Evolutionary conservation across 2,888 invertebrate genomes (phyloP), one percentile per base, ranked within the genome.

Genomic region (Andrena flavipes): DNA sequence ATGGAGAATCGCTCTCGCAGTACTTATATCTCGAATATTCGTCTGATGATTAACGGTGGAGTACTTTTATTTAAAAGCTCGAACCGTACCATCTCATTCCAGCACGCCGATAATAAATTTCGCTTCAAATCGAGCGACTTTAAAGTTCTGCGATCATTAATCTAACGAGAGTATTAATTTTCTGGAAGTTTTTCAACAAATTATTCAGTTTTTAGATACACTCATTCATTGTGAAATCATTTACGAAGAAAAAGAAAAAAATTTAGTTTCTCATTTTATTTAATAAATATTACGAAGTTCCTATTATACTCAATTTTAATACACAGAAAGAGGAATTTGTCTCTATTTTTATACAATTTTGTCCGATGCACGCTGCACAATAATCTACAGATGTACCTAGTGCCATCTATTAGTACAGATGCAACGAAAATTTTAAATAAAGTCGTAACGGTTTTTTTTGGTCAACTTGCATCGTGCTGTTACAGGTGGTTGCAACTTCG

Each of bases 401-500:
- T 71, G 77, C 62, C 73, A 80, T 80, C 68, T 79, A 59, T 26
- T 33, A 68, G n/a, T 2, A 10, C n/a, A 20, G 35, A 59, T 23
- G 29, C 49, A 68, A 69, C 29, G 29, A 73, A 79, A 63, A 49
- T 72, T 60, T 29, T 68, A 73, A 69, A 77, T 74, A 71, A 76
- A 67, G 8, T 76, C 8, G 16, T 68, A 73, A 68, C 79, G 56
- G 49, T 30, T 72, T 48, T 48, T 30, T 26, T 51, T 42, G 23
- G 20, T 20, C 35, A 73, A 54, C 2, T n/a, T 48, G 33, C 13
- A 6, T 54, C 10, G 30, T 33, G 26, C 56, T 67, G 63, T 80
- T 80, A 80, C 80, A 80, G 80, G 80, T 80, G 80, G 80, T 80
- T 79, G 79, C 5, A 64, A 16, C 8, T 30, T 2, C 8, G 26